Base-by-base conservation (phyloP, 2,888 invertebrate species). In the Aleiodes alternator region DNA sequence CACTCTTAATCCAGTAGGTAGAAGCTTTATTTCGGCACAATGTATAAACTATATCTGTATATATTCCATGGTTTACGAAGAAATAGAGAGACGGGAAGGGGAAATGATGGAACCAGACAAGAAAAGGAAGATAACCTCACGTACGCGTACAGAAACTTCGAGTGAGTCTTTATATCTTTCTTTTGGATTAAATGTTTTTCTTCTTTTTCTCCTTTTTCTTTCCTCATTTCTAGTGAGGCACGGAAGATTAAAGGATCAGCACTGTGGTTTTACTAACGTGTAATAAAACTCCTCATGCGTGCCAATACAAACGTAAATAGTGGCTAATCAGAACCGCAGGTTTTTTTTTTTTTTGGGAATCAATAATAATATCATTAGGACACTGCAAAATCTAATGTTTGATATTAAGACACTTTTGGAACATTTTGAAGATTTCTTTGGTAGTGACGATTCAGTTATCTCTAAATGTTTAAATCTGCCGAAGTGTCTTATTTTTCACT, bases 1-100 rank as follows among this genome's bases (percentile, higher is more conserved):
- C 72, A 74, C 76, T 77, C 78, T 79, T 79, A 81, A 81, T 81
- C 80, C 80, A 79, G 76, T 79, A 74, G 74, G 73, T 68, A 75
- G 76, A 69, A 75, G 77, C 76, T 81, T 78, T 78, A 79, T 79
- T 72, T 73, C 75, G 74, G 51, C 72, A 23, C 56, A 69, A 31
- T 16, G 31, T 23, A 12, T 1, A 29, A 2, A 11, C 51, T 53
- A 69, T 66, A 73, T 56, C 56, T 71, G 23, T 71, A 71, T 59
- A 57, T 71, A 14, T 57, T 48, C 71, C 43, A 59, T 38, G 69
- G 14, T 56, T 61, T 53, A 51, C 16, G 38, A 73, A 50, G 23
- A 69, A 55, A 61, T 23, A 5, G 23, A 5, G 34, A n/a, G 51
- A 69, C 34, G 31, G 5, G 55, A 55, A 69, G 23, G 56, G 23